Conservation (phyloP, 2,888 invertebrate genomes). For the Drosophila rubida region DNA sequence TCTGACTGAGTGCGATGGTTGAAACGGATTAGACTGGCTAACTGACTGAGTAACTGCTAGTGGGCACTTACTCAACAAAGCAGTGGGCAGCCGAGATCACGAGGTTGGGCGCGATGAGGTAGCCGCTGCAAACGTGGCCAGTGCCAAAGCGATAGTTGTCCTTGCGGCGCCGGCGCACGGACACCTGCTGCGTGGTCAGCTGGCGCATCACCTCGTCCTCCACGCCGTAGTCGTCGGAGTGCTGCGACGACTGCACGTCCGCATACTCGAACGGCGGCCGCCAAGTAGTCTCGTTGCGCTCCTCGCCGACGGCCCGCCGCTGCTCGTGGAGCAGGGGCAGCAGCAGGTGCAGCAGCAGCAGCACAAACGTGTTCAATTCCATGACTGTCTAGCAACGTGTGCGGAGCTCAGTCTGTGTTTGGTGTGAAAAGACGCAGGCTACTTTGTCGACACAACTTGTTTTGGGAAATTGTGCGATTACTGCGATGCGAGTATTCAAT, state of each 20-base stretch:
- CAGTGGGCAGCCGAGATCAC: constrained; percentile 34
- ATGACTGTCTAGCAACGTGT: background rate
- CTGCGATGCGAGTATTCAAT: no score
- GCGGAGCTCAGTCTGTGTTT: background rate
- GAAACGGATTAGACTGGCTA: no score
- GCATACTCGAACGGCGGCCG: no score
- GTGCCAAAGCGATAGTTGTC: background rate
- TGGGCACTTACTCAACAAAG: constrained; percentile 40
- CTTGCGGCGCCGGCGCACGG: constrained; percentile 9
- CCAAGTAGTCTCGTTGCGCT: no score
- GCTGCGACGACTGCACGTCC: background rate
- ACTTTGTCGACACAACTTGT: constrained; percentile 6
- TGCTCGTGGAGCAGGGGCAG: background rate
- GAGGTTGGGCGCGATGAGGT: constrained; percentile 1
- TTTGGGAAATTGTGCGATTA: no score
- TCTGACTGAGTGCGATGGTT: constrained; percentile 3
- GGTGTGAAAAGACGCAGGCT: background rate
- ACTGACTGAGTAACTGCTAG: no score
- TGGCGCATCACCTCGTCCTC: background rate
- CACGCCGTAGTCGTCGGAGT: no score
- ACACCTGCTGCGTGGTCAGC: background rate
- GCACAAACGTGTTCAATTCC: background rate
- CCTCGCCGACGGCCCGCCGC: background rate
- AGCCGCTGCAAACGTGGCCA: constrained; percentile 29
- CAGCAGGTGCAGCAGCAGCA: background rate